A percentile compares a stretch with the other conserved stretches of the same genome.
Conservation (phyloP, 2,888 invertebrate species). For the Drosophila mimica region DNA sequence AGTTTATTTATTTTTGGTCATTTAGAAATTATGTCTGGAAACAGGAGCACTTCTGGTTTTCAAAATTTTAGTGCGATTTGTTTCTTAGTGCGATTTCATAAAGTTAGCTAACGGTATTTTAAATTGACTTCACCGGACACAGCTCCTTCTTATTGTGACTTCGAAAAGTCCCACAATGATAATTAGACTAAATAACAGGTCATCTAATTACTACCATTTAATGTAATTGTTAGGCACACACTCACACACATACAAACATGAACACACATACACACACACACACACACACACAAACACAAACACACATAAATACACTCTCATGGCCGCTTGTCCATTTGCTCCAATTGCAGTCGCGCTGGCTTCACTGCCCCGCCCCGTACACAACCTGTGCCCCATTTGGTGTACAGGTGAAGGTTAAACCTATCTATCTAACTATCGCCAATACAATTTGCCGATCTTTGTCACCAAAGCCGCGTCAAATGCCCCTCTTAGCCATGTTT, state of each 20-base stretch:
- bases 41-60: not conserved
- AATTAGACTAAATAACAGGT: constrained; percentile 67
- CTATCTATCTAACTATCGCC: constrained; percentile 1
- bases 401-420: constrained; percentile 50
- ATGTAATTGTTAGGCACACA: constrained; percentile 38
- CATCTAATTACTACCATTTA: constrained; percentile 66
- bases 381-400: not conserved
- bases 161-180: constrained; percentile 43
- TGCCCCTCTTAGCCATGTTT: constrained; percentile 28
- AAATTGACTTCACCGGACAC: constrained; percentile 8
- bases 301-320: constrained; percentile 4
- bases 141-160: constrained; percentile 27
- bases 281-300: not conserved
- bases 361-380: constrained; percentile 8
- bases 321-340: constrained; percentile 35
- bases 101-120: not conserved
- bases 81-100: not conserved
- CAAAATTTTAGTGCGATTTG: not conserved
- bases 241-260: constrained; percentile 2
- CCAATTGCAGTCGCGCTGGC: constrained; percentile 37
- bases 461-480: not conserved
- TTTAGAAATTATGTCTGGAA: not conserved
- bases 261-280: not conserved
- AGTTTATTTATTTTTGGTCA: not conserved
- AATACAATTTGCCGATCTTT: not conserved